A percentile compares a stretch with the other conserved stretches of the same genome.
These are phyloP conservation scores for Sycon ciliatum DNA, from an alignment of 37 sponge, comb jelly and placozoan species.

Conservation along the genomic window DNA sequence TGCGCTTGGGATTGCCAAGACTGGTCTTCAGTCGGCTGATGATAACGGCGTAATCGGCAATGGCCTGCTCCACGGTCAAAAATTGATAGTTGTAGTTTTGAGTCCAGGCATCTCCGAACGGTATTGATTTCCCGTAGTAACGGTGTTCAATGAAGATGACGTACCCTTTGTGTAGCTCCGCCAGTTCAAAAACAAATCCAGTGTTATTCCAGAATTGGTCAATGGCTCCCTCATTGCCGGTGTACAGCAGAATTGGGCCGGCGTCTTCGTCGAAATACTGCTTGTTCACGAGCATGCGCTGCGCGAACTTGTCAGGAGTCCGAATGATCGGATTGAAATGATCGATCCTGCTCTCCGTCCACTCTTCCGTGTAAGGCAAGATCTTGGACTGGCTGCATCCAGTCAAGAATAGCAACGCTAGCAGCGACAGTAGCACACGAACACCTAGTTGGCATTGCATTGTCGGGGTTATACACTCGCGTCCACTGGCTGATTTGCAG, in stretches of 20 bases:
- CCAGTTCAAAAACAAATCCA: slow-evolving; percentile 79
- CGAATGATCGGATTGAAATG: slow-evolving; percentile 15
- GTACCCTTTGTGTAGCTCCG: slow-evolving; percentile 62
- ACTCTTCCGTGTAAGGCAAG: too few relatives aligned
- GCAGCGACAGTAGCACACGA: too few relatives aligned
- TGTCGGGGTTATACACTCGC: too few relatives aligned
- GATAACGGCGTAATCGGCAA: slow-evolving; percentile 76
- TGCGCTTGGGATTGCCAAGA: too few relatives aligned
- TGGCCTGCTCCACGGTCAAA: slow-evolving; percentile 66
- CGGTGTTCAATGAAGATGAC: slow-evolving; percentile 90
- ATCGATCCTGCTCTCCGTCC: too few relatives aligned
- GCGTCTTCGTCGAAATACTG: slow-evolving; percentile 32
- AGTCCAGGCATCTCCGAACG: slow-evolving; percentile 71
- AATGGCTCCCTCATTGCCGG: slow-evolving; percentile 89
- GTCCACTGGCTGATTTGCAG: too few relatives aligned
- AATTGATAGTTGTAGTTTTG: slow-evolving; percentile 33
- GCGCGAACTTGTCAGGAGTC: slow-evolving; percentile 33
- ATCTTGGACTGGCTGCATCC: too few relatives aligned
- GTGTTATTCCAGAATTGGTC: slow-evolving; percentile 10
- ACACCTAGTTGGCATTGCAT: too few relatives aligned
- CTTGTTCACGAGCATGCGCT: slow-evolving; percentile 56
- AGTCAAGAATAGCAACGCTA: too few relatives aligned
- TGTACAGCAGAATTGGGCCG: slow-evolving; percentile 84
- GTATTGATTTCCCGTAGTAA: slow-evolving; percentile 86
- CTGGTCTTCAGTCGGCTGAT: slow-evolving; percentile 51